Conservation (phyloP, 2,888 invertebrate species). For the Ichneumon xanthorius region DNA sequence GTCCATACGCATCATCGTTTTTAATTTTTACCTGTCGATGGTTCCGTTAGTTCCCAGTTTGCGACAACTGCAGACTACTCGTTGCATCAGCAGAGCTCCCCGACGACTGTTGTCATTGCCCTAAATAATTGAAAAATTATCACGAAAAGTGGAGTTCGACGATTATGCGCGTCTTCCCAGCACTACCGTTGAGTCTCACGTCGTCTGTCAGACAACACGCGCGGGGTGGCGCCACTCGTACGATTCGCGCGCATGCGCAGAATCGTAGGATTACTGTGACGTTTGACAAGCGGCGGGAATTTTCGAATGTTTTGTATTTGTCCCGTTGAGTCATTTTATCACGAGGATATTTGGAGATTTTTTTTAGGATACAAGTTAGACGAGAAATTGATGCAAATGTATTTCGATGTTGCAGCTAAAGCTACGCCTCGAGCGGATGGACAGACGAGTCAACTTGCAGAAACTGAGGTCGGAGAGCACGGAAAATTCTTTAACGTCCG, state of each 20-base stretch:
- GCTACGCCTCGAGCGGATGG: conserved; percentile 89
- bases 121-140: not conserved
- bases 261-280: not conserved
- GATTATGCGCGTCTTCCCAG: conserved; percentile 16
- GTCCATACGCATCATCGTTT: not conserved
- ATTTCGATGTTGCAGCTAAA: conserved; percentile 86
- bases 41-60: not conserved
- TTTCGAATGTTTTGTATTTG: not conserved
- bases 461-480: conserved; percentile 81
- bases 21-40: not conserved
- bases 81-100: not conserved
- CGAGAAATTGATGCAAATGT: not conserved
- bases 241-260: conserved; percentile 3
- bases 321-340: not conserved
- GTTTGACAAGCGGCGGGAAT: conserved; percentile 7
- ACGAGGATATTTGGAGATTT: not conserved
- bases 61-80: not conserved
- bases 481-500: conserved; percentile 79
- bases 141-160: not conserved
- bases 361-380: not conserved
- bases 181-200: conserved; percentile 21
- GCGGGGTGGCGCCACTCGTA: conserved; percentile 17
- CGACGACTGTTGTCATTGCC: not conserved
- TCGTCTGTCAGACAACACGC: conserved; percentile 19
- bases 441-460: conserved; percentile 87